Percentiles rank a stretch among this genome's conserved stretches.
These are phyloP conservation scores for Carassius gibelio DNA, from an alignment of 2,113 vertebrate genomes.

Conservation along the genomic window DNA sequence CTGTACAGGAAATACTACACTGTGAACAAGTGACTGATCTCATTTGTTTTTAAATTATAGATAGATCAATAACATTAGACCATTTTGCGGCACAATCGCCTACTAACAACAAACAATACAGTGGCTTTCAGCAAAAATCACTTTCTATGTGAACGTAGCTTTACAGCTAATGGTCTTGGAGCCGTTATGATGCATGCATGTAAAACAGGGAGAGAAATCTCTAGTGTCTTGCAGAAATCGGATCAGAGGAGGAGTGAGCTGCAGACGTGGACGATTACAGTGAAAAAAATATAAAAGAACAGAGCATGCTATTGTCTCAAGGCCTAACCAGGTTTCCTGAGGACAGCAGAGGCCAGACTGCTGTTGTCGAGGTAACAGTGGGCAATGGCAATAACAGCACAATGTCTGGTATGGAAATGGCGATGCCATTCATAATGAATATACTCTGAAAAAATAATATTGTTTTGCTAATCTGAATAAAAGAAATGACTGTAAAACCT, in stretches of 20 bases:
- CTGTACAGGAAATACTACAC: too few species aligned
- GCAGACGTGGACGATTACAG: neutral
- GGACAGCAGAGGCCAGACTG: constrained; percentile 42
- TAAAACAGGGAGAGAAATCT: neutral
- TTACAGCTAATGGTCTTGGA: neutral
- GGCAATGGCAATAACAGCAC: constrained; percentile 35
- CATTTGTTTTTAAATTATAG: too few species aligned
- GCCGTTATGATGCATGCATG: neutral
- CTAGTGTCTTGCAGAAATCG: neutral
- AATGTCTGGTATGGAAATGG: constrained; percentile 29
- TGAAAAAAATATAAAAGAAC: constrained; percentile 2
- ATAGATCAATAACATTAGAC: neutral
- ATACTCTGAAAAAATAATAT: neutral
- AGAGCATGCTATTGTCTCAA: constrained; percentile 37
- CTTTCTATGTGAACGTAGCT: neutral
- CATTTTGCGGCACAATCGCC: neutral
- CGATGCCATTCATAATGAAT: neutral
- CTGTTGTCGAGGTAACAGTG: constrained; percentile 52
- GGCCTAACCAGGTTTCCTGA: constrained; percentile 37
- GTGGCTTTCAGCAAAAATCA: neutral
- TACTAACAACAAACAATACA: neutral
- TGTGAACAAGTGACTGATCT: too few species aligned
- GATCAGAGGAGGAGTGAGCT: neutral
- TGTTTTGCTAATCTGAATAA: neutral
- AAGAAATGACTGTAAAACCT: neutral